Percentiles rank a stretch among this genome's conserved stretches.
Conservation (phyloP, 2,888 invertebrate genomes). For the Nemotelus pantherinus region DNA sequence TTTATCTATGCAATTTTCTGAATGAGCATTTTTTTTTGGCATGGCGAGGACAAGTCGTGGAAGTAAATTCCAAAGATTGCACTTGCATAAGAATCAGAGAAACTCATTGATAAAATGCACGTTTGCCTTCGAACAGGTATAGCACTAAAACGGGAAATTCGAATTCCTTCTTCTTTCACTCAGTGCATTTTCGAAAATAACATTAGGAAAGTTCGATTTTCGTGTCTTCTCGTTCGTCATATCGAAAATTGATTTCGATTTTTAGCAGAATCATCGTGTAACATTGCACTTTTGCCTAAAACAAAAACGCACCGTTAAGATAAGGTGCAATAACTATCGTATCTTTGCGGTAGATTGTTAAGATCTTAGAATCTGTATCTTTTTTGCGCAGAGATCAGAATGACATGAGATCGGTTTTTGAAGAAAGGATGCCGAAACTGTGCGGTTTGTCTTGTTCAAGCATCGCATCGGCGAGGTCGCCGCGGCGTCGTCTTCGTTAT, state of each 20-base stretch:
- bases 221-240: not conserved
- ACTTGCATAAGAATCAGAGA: too few species aligned
- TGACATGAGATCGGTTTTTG: slow-evolving; percentile 33
- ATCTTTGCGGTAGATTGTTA: slow-evolving; percentile 39
- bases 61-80: too few species aligned
- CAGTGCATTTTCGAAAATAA: not conserved
- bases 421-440: slow-evolving; percentile 39
- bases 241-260: not conserved
- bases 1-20: slow-evolving; percentile 26
- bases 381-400: slow-evolving; percentile 3
- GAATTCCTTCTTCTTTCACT: too few species aligned
- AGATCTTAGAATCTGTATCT: not conserved
- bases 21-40: not conserved
- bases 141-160: too few species aligned
- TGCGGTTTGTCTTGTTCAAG: not conserved
- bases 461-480: not conserved
- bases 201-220: slow-evolving; percentile 23
- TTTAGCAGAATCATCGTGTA: slow-evolving; percentile 34
- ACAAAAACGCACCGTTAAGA: slow-evolving; percentile 19
- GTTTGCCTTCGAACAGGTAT: too few species aligned
- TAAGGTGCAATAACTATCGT: slow-evolving; percentile 10
- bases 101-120: too few species aligned
- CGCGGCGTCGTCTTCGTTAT: slow-evolving; percentile 5
- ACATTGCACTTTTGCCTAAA: slow-evolving; percentile 17
- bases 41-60: too few species aligned